Conservation (phyloP, 53 echinoderm and acorn worm genomes). For the Holothuria scabra region DNA sequence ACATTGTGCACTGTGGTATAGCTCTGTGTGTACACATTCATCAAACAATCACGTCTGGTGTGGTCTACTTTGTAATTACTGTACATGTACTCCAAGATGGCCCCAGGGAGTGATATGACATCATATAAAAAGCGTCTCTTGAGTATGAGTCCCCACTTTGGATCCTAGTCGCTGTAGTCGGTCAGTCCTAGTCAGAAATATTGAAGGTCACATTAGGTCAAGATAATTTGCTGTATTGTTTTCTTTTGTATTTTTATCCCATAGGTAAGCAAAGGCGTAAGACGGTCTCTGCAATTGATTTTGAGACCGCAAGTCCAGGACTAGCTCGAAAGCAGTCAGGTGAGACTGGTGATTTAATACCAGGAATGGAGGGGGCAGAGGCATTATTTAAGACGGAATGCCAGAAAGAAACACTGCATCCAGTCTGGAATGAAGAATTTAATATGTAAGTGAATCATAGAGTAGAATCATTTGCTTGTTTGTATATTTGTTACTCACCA, state of each 20-base stretch:
- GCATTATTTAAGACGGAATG: constrained; percentile 70
- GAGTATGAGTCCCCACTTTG: too few species aligned
- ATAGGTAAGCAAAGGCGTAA: constrained; percentile 1
- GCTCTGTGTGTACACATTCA: too few species aligned
- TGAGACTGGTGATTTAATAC: constrained; percentile 6
- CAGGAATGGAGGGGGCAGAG: constrained; percentile 66
- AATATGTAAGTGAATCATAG: constrained; percentile 68
- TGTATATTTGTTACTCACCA: too few species aligned
- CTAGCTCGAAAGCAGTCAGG: constrained; percentile 8
- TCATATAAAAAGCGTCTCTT: too few species aligned
- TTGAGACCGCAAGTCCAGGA: constrained; percentile 21
- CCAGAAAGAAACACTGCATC: constrained; percentile 85
- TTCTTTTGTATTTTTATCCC: not conserved
- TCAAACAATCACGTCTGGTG: too few species aligned
- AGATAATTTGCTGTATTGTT: not conserved
- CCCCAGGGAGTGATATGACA: too few species aligned
- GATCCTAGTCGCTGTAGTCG: too few species aligned
- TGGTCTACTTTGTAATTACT: too few species aligned
- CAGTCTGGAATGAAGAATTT: constrained; percentile 95
- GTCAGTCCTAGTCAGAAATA: too few species aligned
- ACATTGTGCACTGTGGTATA: too few species aligned
- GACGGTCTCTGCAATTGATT: constrained; percentile 7
- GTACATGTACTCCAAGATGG: too few species aligned
- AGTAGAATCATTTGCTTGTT: not conserved
- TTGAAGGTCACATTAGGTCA: too few species aligned